Base-by-base conservation (phyloP, 1,140 invertebrate genomes). In the Pantala flavescens region DNA sequence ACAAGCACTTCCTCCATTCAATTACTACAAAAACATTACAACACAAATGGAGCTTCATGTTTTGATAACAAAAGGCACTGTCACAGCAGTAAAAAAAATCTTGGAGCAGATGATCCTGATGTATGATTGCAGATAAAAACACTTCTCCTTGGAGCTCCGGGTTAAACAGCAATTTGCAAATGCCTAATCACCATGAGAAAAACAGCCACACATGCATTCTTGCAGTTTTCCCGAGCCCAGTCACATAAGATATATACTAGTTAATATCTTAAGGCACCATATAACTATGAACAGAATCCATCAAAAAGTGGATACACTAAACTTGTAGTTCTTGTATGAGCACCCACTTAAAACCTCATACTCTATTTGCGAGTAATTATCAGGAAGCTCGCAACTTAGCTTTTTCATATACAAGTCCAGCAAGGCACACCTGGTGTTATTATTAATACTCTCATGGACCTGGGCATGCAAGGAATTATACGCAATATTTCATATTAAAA, bases 401-500 rank as follows among this genome's bases (percentile, higher is more conserved):
- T 63, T 63, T 19, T 19, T 63, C 3, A 63, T 14, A 63, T 21
- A 21, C n/a, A 16, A 63, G 14, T 63, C n/a, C 12, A 63, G 14
- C 16, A 63, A 63, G 49, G 49, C 49, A 63, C 49, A 63, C 49
- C 49, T 63, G 49, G 49, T 63, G n/a, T 63, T 21, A 63, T 21
- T 16, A 63, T 63, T 63, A 63, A 63, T 63, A 63, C 49, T 19
- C 49, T 63, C n/a, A 19, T 63, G 49, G 49, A 19, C 28, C 49
- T 19, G 49, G 49, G 49, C n/a, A 63, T 63, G 5, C 49, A 63
- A 63, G 49, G 49, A 63, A 19, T 63, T 63, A 7, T 63, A 63
- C 12, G n/a, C 49, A 63, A 63, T 63, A 63, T 63, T 63, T 63
- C 49, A 7, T 63, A 63, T 63, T 63, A 63, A 63, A 63, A 63